A percentile compares a stretch with the other conserved stretches of the same genome.
Conservation (phyloP, 1,140 invertebrate species). For the Aleiodes sp. region DNA sequence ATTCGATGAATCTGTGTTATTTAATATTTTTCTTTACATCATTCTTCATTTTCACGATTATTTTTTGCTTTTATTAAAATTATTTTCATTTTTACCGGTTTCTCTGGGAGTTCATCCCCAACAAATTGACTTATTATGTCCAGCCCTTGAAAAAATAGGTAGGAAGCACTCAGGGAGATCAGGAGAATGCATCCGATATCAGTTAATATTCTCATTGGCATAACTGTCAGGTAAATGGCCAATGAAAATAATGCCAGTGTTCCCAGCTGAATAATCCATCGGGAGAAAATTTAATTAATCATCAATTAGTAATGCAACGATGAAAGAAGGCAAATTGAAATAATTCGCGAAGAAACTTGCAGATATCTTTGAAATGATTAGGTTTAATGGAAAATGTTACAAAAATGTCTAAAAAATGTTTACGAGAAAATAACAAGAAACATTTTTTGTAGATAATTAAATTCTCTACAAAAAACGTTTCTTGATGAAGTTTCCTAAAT, state of each 20-base stretch:
- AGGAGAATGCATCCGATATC: constrained; percentile 42
- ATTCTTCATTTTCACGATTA: too few relatives aligned
- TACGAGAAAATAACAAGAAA: too few relatives aligned
- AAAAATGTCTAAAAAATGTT: too few relatives aligned
- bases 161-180: constrained; percentile 43
- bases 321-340: constrained; percentile 45
- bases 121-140: constrained; percentile 50
- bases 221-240: constrained; percentile 42
- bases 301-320: constrained; percentile 16
- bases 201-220: not conserved
- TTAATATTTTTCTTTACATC: not conserved
- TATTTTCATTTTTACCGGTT: constrained; percentile 43
- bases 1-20: constrained; percentile 13
- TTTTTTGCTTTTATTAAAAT: not conserved
- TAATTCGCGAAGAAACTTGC: not conserved
- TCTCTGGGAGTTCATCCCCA: constrained; percentile 32
- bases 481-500: too few relatives aligned
- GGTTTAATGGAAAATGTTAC: too few relatives aligned
- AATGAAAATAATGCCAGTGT: constrained; percentile 45
- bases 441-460: too few relatives aligned
- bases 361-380: too few relatives aligned
- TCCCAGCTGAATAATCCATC: constrained; percentile 38
- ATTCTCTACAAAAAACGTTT: too few relatives aligned
- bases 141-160: constrained; percentile 47
- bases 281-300: constrained; percentile 5